A percentile compares a stretch with the other conserved stretches of the same genome.
phyloP scores from a whole-genome alignment of 2,113 vertebrate species.

The Echinops telfairi region DNA sequence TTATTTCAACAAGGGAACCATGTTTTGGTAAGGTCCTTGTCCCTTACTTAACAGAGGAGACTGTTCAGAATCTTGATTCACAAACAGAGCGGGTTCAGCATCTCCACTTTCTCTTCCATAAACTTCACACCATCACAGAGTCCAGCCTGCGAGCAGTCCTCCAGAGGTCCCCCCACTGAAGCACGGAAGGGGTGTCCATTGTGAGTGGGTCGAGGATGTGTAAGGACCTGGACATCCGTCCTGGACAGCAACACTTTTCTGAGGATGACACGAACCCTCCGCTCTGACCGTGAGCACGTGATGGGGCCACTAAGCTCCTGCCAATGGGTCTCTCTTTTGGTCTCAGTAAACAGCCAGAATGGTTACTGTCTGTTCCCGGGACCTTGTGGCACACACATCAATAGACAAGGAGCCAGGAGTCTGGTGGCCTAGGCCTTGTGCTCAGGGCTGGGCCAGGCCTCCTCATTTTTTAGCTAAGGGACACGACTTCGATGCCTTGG shows the following conservation, averaged over 20 bases:
- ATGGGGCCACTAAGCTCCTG: too few relatives aligned
- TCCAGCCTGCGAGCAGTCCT: rapidly evolving
- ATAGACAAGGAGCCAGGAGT: not conserved
- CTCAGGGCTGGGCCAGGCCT: rapidly evolving
- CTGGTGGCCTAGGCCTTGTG: rapidly evolving
- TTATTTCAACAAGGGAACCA: not conserved
- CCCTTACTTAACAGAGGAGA: too few relatives aligned
- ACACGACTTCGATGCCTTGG: rapidly evolving
- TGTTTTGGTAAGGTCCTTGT: not conserved
- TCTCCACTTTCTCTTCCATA: not conserved
- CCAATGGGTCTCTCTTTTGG: not conserved
- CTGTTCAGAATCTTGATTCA: too few relatives aligned
- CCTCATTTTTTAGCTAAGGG: not conserved
- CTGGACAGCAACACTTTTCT: not conserved
- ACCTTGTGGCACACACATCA: not conserved
- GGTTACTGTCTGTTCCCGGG: not conserved
- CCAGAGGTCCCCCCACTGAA: rapidly evolving
- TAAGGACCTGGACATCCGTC: rapidly evolving
- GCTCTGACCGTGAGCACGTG: too few relatives aligned
- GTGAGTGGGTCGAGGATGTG: not conserved
- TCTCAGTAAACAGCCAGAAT: rapidly evolving
- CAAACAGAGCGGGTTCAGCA: rapidly evolving
- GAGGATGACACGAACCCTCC: rapidly evolving
- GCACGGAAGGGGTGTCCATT: rapidly evolving
- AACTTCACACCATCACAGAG: not conserved